A percentile compares a stretch with the other conserved stretches of the same genome.
These are phyloP conservation scores for Odontamblyopus rebecca DNA, from an alignment of 2,797 vertebrate genomes.

Conservation along the genomic window DNA sequence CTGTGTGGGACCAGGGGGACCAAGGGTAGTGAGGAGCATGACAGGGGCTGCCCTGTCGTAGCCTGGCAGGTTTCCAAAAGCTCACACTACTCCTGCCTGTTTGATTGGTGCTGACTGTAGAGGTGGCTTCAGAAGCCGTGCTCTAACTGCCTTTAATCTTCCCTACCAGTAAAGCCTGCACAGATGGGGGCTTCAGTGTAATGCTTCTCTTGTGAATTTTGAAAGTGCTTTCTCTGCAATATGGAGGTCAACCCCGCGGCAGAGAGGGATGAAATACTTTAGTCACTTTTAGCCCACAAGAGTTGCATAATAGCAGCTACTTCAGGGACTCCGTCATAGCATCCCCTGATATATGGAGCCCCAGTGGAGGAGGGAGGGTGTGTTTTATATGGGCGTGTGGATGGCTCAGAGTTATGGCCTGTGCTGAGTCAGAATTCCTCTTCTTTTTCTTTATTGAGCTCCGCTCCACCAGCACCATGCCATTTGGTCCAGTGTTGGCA, in stretches of 20 bases:
- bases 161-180: constrained; percentile 64
- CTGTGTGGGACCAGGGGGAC: constrained; percentile 15
- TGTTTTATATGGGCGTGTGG: constrained; percentile 24
- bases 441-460: constrained; percentile 56
- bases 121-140: constrained; percentile 46
- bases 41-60: constrained; percentile 18
- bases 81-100: constrained; percentile 19
- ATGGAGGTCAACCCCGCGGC: constrained; percentile 66
- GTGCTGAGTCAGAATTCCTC: constrained; percentile 73
- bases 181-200: constrained; percentile 71
- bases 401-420: constrained; percentile 36
- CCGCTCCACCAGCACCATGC: constrained; percentile 22
- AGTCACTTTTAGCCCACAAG: constrained; percentile 68
- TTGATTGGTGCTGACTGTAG: constrained; percentile 34
- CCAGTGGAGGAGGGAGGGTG: constrained; percentile 23
- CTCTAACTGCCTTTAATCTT: constrained; percentile 70
- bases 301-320: constrained; percentile 68
- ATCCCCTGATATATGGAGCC: constrained; percentile 53
- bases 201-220: constrained; percentile 65
- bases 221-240: constrained; percentile 69
- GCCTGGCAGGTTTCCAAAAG: constrained; percentile 9
- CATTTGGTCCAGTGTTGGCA: constrained; percentile 58
- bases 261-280: constrained; percentile 69
- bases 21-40: constrained; percentile 20
- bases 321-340: constrained; percentile 58